These are phyloP conservation scores for Meloidogyne floridensis DNA, from an alignment of 1,140 invertebrate species.

Conservation along the genomic window DNA sequence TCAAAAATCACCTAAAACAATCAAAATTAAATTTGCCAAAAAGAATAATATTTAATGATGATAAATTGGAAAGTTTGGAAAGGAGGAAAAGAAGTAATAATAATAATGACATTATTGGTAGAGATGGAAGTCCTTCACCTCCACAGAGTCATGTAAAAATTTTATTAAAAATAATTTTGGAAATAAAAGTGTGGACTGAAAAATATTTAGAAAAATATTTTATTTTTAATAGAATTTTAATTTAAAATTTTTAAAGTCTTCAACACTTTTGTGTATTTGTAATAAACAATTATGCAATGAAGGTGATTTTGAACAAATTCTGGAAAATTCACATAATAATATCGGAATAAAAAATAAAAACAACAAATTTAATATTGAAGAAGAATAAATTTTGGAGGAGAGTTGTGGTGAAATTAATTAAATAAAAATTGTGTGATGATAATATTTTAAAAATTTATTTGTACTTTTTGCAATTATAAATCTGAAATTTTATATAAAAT, in stretches of 20 bases:
- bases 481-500: too few species aligned
- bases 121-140: background rate
- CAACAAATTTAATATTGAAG: background rate
- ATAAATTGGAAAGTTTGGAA: background rate
- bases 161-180: background rate
- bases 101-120: background rate
- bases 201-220: too few species aligned
- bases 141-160: background rate
- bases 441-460: too few species aligned
- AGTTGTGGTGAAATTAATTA: background rate
- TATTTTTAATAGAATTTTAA: too few species aligned
- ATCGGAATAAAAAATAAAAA: background rate
- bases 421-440: too few species aligned
- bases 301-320: background rate
- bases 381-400: background rate
- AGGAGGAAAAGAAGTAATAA: background rate
- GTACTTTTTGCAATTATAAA: too few species aligned
- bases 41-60: background rate
- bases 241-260: background rate
- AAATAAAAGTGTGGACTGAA: too few species aligned
- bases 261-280: background rate
- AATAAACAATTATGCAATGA: background rate
- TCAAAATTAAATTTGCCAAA: too few species aligned
- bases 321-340: background rate
- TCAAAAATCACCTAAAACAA: too few species aligned